Base-by-base conservation (phyloP, 2,113 vertebrate genomes). In the Seriola dumerili region DNA sequence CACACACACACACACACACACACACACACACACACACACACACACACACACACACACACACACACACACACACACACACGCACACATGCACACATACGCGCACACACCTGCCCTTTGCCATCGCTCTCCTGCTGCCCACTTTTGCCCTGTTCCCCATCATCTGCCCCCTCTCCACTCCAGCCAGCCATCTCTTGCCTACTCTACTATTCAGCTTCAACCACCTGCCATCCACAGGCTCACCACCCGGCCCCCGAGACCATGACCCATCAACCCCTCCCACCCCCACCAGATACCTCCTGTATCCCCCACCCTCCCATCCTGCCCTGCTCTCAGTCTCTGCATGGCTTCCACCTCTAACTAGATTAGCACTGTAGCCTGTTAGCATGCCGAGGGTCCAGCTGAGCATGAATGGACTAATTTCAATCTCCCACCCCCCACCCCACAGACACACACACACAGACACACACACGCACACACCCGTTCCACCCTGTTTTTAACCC, bases 341-440 rank as follows among this genome's bases (percentile, higher is more conserved):
- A 68, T 72, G 77, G 72, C 88, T 85, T 87, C 82, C 80, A 72
- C 59, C 72, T 72, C 78, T 93, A 92, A 93, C 90, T 87, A 83
- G 91, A 94, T 92, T 90, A 94, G 76, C 80, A 54, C 77, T 82
- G 73, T 85, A 87, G 88, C 88, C 82, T 85, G 85, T 92, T 92
- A 87, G 91, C 86, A 83, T 85, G 75, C 74, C 81, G 85, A 46
- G 67, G 46, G 57, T 86, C 83, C 84, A 88, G 84, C 78, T 40
- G 78, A 80, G 85, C 86, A 29, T 92, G 86, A 93, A 85, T 67
- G 72, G 68, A 80, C 85, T 86, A 75, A 90, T 91, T 85, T 71
- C 64, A 80, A 16, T 9, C 62, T 32, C 38, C 50, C 57, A 5
- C 40, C 21, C 13, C 36, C 38, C 50, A 52, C 6, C 40, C 17